Evolutionary conservation across 2,888 invertebrate genomes (phyloP), one percentile per base, ranked within the genome.

Genomic region (Leptinotarsa rubiginosa): DNA sequence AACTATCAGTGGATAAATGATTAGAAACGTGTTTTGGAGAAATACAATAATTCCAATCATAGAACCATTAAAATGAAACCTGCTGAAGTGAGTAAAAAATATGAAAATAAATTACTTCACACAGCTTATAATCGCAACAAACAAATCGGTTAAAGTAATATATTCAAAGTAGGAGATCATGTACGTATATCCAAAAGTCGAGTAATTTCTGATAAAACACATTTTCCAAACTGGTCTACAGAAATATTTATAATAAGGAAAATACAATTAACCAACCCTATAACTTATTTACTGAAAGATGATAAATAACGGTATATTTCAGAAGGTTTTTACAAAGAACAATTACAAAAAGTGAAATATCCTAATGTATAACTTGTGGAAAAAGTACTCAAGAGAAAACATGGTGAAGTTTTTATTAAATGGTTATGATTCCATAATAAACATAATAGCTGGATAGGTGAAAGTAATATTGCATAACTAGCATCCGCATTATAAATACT

Each of bases 351-450:
- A 78, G 83, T 80, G 1, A 81, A 80, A 73, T 75, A 83, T 81
- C 81, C 83, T 1, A 77, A 86, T 65, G 72, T 84, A 47, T 86
- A 84, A 78, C 72, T 86, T 56, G 78, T 87, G 50, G 84, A 85
- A 78, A 85, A 84, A 77, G 22, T 22, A 77, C 84, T 50, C 66
- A 84, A 72, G 78, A 73, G 72, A 78, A 69, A 41, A 22, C 73
- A 81, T 71, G 52, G 16, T 22, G 79, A 80, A 68, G 5, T 81
- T 2, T 82, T 54, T 75, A 83, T 84, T 15, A 83, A 83, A 75
- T 85, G 84, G 82, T 73, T 84, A 50, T 73, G 75, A 47, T 62
- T 77, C 10, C 67, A 70, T 72, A 65, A 66, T n/a, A 59, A 18
- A 47, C 67, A 75, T 47, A 75, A 72, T 50, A 47, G 47, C 18